Conservation (phyloP, 2,113 vertebrate genomes). For the Carassius carassius region DNA sequence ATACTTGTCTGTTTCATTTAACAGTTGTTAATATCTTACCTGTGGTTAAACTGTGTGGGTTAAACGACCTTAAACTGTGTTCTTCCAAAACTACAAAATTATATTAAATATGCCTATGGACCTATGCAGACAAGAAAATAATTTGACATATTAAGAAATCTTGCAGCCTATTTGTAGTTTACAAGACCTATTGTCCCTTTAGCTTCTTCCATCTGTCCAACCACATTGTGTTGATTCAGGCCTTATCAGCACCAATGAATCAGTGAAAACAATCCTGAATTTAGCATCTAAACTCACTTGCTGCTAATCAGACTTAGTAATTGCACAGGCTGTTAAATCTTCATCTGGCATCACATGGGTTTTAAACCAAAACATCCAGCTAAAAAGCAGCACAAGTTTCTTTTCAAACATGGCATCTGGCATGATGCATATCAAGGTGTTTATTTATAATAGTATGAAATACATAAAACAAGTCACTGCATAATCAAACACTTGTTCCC, state of each 20-base stretch:
- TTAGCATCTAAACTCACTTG: background rate
- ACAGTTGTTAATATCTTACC: too few species aligned
- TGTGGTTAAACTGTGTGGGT: too few species aligned
- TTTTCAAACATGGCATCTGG: background rate
- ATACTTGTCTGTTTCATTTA: too few species aligned
- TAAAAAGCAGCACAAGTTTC: background rate
- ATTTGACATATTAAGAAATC: background rate
- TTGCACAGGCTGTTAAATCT: conserved; percentile 7
- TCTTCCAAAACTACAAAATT: background rate
- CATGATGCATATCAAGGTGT: background rate
- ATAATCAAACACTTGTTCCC: conserved; percentile 11
- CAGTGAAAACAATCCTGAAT: conserved; percentile 21
- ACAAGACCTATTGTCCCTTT: background rate
- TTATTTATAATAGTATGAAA: conserved; percentile 9
- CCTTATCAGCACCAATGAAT: background rate
- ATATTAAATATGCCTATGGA: too few species aligned
- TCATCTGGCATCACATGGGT: background rate
- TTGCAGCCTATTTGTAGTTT: conserved; percentile 2
- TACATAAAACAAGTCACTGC: background rate
- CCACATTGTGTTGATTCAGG: conserved; percentile 2
- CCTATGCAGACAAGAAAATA: background rate
- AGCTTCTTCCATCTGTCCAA: background rate
- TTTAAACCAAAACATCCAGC: conserved; percentile 8
- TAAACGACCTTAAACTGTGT: background rate
- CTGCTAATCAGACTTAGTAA: conserved; percentile 19